A percentile compares a stretch with the other conserved stretches of the same genome.
These are phyloP conservation scores for Neoseiulus cucumeris DNA, from an alignment of 1,140 invertebrate species.

Conservation along the genomic window DNA sequence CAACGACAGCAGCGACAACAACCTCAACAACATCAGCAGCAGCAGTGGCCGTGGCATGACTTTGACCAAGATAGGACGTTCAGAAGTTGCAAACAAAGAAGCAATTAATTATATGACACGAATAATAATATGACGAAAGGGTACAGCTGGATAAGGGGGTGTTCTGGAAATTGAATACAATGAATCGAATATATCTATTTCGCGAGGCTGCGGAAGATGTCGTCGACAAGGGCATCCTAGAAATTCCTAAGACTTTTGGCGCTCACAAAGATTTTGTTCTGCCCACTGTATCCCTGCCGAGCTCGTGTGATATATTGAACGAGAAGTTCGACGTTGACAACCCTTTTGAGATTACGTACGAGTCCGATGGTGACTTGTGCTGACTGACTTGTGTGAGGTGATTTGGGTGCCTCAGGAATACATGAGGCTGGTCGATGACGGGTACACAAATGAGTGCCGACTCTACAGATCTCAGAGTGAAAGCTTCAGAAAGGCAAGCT, in stretches of 20 bases:
- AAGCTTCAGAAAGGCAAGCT: background rate
- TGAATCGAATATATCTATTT: background rate
- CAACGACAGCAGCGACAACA: too few species aligned
- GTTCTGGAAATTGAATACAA: too few species aligned
- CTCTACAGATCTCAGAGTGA: conserved; percentile 1
- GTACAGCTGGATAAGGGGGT: too few species aligned
- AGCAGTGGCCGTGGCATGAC: too few species aligned
- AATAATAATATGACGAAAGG: too few species aligned
- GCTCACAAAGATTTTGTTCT: background rate
- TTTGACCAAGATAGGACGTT: too few species aligned
- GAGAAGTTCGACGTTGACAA: conserved; percentile 42
- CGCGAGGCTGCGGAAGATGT: conserved; percentile 4
- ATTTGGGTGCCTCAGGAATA: background rate
- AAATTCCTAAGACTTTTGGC: background rate
- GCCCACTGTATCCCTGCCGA: conserved; percentile 43
- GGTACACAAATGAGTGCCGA: background rate
- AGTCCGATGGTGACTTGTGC: conserved; percentile 88
- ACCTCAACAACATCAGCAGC: too few species aligned
- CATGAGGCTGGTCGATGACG: background rate
- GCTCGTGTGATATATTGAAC: conserved; percentile 43
- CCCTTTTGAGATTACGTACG: conserved; percentile 53
- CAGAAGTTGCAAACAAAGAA: too few species aligned
- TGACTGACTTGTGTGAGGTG: conserved; percentile 24
- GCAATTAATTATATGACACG: too few species aligned
- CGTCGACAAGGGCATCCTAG: background rate